Conservation (phyloP, 2,113 vertebrate genomes). For the Dunckerocampus dactyliophorus region DNA sequence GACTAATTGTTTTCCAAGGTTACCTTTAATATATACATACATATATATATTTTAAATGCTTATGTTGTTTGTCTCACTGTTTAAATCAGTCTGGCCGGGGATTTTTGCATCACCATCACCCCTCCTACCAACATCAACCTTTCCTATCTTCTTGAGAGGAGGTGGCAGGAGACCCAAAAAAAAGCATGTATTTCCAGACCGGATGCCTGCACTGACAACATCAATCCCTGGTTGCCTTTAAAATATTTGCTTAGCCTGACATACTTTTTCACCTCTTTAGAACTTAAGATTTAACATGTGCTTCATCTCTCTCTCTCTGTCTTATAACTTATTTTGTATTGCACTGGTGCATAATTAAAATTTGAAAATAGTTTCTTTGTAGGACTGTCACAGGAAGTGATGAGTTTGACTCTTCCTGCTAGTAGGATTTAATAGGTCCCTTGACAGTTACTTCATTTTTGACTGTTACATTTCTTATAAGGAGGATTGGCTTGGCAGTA, state of each 20-base stretch:
- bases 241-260: conserved; percentile 76
- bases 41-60: conserved; percentile 73
- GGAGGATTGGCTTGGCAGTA: conserved; percentile 31
- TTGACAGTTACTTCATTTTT: conserved; percentile 34
- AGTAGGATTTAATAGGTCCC: conserved; percentile 39
- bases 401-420: conserved; percentile 45
- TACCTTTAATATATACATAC: too few relatives aligned
- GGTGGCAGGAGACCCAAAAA: conserved; percentile 43
- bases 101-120: conserved; percentile 11
- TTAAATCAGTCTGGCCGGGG: conserved; percentile 16
- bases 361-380: conserved; percentile 45
- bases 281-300: conserved; percentile 67
- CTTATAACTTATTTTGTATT: neutral
- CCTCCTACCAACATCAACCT: neutral
- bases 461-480: conserved; percentile 34
- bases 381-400: conserved; percentile 46
- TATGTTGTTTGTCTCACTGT: neutral
- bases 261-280: conserved; percentile 64
- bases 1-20: conserved; percentile 80
- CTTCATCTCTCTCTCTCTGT: conserved; percentile 31
- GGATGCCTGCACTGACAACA: conserved; percentile 71
- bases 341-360: conserved; percentile 27
- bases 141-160: conserved; percentile 44
- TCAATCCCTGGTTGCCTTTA: conserved; percentile 75
- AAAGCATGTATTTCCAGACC: conserved; percentile 69